Evolutionary conservation across 1,140 invertebrate species (phyloP), one percentile per base, ranked within the genome.

Genomic region (Samia ricini): DNA sequence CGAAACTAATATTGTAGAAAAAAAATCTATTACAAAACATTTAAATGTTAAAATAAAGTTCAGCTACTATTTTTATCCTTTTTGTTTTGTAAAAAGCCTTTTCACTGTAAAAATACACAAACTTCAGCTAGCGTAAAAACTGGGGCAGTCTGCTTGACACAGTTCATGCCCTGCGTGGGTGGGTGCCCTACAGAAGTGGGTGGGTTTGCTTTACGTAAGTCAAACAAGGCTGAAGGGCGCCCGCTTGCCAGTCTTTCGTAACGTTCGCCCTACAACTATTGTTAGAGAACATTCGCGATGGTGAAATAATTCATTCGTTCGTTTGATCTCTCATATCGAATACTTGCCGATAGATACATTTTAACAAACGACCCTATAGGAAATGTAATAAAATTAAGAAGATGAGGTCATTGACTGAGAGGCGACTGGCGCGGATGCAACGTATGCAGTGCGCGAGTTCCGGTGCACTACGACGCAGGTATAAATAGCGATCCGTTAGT

Each of bases 401-500:
- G 71, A 74, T 60, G 81, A 83, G 87, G 85, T 88, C 87, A 87
- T 87, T 88, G 87, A 88, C 87, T 88, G 85, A 72, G 73, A 86
- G 83, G 71, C 72, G 71, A 60, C 61, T 61, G 51, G 64, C 69
- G 76, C 80, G 83, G 77, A 84, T 89, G 87, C 87, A 89, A 71
- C 74, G 83, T 85, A 71, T 88, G 87, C 85, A 88, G 74, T 75
- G 79, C 79, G 79, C 84, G 75, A 83, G 84, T 88, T 87, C 85
- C 85, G 85, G 87, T 87, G 85, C 85, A 85, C 79, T 82, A 83
- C 83, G 78, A 74, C 73, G 77, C 87, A 89, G 87, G 87, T 89
- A 89, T 88, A 88, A 89, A 89, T 89, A 89, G 87, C 78, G 76
- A 79, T 76, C 87, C 87, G 85, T 87, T 89, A 88, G 84, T 88